Evolutionary conservation across 2,888 invertebrate genomes (phyloP).

Genomic region (Troilus luridus): DNA sequence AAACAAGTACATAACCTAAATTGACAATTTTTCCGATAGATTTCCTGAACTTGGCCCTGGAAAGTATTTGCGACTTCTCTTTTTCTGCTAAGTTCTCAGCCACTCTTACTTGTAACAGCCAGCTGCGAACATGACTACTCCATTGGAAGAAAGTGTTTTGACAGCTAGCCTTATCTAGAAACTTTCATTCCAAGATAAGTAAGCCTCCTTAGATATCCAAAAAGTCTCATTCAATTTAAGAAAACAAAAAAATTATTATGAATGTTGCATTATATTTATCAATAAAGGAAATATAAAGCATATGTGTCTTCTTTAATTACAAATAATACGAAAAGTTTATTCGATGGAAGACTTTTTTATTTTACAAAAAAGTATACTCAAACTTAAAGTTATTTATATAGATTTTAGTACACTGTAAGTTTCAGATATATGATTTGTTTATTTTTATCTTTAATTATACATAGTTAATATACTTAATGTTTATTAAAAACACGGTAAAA

Average conservation of each 20-base stretch:
- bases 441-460: too few relatives aligned
- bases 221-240: not conserved
- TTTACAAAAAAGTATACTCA: too few relatives aligned
- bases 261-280: not conserved
- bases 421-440: too few relatives aligned
- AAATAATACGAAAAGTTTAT: too few relatives aligned
- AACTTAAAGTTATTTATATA: too few relatives aligned
- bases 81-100: not conserved
- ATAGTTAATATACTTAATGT: too few relatives aligned
- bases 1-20: not conserved
- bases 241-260: not conserved
- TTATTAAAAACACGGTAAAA: too few relatives aligned
- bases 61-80: slow-evolving; percentile 22
- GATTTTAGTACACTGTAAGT: too few relatives aligned
- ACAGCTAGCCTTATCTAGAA: not conserved
- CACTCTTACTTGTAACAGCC: not conserved
- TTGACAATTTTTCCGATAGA: not conserved
- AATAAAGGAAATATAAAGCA: too few relatives aligned
- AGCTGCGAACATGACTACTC: not conserved
- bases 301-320: too few relatives aligned
- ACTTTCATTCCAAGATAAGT: not conserved
- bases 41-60: not conserved
- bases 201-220: not conserved
- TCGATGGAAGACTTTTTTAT: too few relatives aligned
- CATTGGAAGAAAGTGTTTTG: not conserved